Base-by-base conservation (phyloP, 2,113 vertebrate genomes). In the Pelusios castaneus region DNA sequence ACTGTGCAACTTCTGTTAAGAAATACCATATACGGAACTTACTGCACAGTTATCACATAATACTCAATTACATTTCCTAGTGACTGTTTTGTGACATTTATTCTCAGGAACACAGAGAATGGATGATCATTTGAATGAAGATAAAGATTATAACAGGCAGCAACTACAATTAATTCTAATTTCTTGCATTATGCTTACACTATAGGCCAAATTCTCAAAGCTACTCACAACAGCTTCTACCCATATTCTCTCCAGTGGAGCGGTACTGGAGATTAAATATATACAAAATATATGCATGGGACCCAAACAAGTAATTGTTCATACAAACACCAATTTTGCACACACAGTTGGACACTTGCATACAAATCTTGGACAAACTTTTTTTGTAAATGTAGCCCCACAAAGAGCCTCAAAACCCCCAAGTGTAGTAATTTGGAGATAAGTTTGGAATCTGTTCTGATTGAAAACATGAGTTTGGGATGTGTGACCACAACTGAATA, bases 81-180 rank as follows among this genome's bases (percentile, higher is more conserved):
- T 90, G 90, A 95, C 85, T 11, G 89, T 89, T 87, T 84, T 9
- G 10, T 34, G 67, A 16, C 83, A 82, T 67, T 92, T 91, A 82
- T 55, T 73, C 22, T 73, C 67, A 73, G 19, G 21, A 41, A 49
- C 0, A 3, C 34, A 27, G 89, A 90, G 88, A 89, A 73, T 31
- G 95, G 58, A 84, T 0, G 2, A 92, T 29, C 5, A 17, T 54
- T 94, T 88, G 81, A 86, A 10, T 84, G 86, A 92, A 94, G 84
- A 7, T 31, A 87, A 93, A 67, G 31, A 88, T 80, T 81, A 91
- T 34, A 0, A 0, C 70, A 90, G n/a, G 84, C 31, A 78, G 31
- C 79, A 96, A 67, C 51, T 78, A 82, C 17, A 67, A 60, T 2
- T 45, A 1, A 86, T 80, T 11, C 10, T 10, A 75, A 55, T 7